Percentiles rank a stretch among this genome's conserved stretches.
Conservation (phyloP, 2,888 invertebrate species). For the Cactoblastis cactorum region DNA sequence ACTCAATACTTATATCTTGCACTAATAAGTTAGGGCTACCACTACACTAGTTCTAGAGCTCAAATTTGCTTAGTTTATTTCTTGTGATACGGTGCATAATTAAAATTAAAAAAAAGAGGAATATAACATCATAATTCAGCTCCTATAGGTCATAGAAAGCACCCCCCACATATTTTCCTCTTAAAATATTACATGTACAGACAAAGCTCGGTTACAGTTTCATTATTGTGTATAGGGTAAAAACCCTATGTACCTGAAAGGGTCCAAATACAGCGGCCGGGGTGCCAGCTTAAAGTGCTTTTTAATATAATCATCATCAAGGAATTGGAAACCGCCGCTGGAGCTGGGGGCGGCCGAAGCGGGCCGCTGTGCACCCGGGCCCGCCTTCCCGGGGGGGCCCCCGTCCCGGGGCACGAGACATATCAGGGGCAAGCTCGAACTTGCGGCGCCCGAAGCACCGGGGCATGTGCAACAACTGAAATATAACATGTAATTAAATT, state of each 20-base stretch:
- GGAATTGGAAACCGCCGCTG: constrained; percentile 40
- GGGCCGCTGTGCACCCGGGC: constrained; percentile 24
- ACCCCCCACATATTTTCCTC: no score
- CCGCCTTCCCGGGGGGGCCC: constrained; percentile 14
- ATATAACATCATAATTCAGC: no score
- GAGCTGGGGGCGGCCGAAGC: constrained; percentile 21
- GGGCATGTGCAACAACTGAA: constrained; percentile 54
- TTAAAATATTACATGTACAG: no score
- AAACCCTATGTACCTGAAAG: constrained; percentile 51
- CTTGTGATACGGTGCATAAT: no score
- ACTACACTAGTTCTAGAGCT: no score
- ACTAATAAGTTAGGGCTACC: no score
- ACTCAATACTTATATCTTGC: no score
- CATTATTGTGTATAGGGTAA: no score
- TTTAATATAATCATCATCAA: constrained; percentile 59
- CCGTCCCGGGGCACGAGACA: constrained; percentile 61
- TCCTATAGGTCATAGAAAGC: no score
- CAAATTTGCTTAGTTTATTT: no score
- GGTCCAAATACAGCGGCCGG: constrained; percentile 59
- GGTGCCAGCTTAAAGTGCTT: constrained; percentile 60
- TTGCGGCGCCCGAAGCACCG: constrained; percentile 25
- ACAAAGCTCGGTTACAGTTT: no score
- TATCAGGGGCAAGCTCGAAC: constrained; percentile 50
- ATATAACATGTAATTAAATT: constrained; percentile 2
- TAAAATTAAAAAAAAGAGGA: no score